Percentiles rank a stretch among this genome's conserved stretches.
Conservation (phyloP, 2,888 invertebrate genomes). For the Eupithecia tripunctaria region DNA sequence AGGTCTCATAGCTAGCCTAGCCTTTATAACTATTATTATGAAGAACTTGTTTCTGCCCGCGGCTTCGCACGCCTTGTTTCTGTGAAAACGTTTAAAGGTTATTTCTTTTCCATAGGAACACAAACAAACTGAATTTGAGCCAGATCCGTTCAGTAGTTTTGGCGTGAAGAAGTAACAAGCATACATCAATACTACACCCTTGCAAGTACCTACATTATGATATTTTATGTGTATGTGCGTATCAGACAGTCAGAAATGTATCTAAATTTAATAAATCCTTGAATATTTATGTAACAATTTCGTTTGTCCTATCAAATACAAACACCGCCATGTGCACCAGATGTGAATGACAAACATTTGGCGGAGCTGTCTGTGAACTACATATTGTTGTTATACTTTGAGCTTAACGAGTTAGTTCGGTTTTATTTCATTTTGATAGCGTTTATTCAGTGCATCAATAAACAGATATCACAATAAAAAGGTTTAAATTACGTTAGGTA, state of each 20-base stretch:
- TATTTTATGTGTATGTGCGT: no score
- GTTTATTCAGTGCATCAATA: no score
- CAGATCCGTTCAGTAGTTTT: background rate
- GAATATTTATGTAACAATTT: background rate
- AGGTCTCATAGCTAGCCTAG: background rate
- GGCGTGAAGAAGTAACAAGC: background rate
- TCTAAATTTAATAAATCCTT: background rate
- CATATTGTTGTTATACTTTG: background rate
- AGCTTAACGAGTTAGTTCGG: background rate
- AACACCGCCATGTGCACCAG: background rate
- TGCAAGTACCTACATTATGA: no score
- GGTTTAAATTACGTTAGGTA: no score
- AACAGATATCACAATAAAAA: no score
- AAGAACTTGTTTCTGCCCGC: background rate
- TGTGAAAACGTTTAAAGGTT: background rate
- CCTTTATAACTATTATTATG: background rate
- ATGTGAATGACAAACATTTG: conserved; percentile 12
- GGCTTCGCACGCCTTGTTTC: background rate
- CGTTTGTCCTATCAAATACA: background rate
- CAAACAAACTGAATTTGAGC: background rate
- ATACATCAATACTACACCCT: background rate
- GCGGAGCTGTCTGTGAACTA: background rate
- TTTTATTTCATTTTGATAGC: background rate
- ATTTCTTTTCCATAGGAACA: background rate
- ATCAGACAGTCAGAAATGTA: background rate